Base-by-base conservation (phyloP, 2,797 vertebrate genomes). In the Semaprochilodus insignis region DNA sequence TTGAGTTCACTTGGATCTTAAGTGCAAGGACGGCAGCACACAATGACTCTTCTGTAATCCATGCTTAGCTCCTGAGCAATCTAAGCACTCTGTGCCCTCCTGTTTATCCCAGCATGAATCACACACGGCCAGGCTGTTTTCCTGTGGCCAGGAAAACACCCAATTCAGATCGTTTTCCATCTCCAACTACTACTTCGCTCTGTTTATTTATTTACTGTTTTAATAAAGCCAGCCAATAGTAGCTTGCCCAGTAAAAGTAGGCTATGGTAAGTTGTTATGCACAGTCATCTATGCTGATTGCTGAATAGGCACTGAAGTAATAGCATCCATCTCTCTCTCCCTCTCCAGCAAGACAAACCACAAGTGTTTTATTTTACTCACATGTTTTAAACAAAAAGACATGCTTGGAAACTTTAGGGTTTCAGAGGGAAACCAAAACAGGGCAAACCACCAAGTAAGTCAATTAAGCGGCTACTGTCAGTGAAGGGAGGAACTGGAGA, bases 101-200 rank as follows among this genome's bases (percentile, higher is more conserved):
- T 85, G 88, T 91, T 90, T 88, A 88, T 88, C 91, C 84, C 57
- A 65, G 67, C 52, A 88, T 88, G 88, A 90, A 89, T 88, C 88
- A 86, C 87, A 93, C 91, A 86, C 93, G 92, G 90, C 92, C 92
- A 90, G 87, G 86, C 88, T 89, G 91, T 83, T 93, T 90, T 91
- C 90, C 91, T 93, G 85, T 83, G 17, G 90, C 91, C 91, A 81
- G 77, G 72, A 83, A 31, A 88, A 87, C 90, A 90, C 89, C 90
- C 92, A 93, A 93, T 90, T 89, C 86, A 91, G 87, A 87, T 91
- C 87, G 91, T 93, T 93, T 88, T 92, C 91, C 92, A 92, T 92
- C 90, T 88, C 89, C 78, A 74, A 86, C 91, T 92, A 92, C 87
- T 88, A 86, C 90, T 85, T 87, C 78, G 89, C 87, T 92, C 88